Base-by-base conservation (phyloP, 1,140 invertebrate genomes). In the Daktulosphaira vitifoliae region DNA sequence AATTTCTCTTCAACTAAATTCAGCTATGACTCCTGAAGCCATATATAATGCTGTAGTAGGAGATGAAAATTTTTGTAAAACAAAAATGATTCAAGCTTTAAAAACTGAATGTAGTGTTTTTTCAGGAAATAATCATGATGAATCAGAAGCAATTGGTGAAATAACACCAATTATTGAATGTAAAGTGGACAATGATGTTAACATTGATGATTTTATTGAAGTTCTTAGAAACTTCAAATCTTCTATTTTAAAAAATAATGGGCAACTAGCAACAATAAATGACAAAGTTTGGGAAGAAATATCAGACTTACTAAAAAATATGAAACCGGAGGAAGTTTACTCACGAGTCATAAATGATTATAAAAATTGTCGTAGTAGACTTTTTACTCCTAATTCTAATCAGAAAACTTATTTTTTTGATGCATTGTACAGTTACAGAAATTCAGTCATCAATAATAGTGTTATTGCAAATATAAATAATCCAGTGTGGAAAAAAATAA, bases 31-130 rank as follows among this genome's bases (percentile, higher is more conserved):
- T 62, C 56, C 56, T 13, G 25, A 48, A 48, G 56, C 18, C 1
- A 62, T 62, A 7, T 62, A 29, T 5, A 42, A 62, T 7, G 13
- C 18, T 5, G 38, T 62, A 20, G 11, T 2, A 15, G 16, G 20
- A 8, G 42, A 62, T 33, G 44, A 48, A 48, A 25, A 48, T 26
- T 33, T 29, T 23, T 62, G 56, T 16, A 62, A 48, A 8, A 62
- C 56, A 22, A 62, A 62, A 62, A 62, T 62, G 56, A 62, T 62
- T 22, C 25, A 62, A 44, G 56, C 56, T 33, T 15, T 62, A 20
- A 62, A 62, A 62, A 62, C 56, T 3, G 56, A 62, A 33, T 37
- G 42, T 1, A 48, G 42, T 33, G 56, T 62, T 9, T 62, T 62
- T 62, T 62, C 56, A 7, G 56, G 56, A 3, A 39, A 62, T 46